Conservation (phyloP, 1,140 invertebrate species). For the Teleogryllus occipitalis region DNA sequence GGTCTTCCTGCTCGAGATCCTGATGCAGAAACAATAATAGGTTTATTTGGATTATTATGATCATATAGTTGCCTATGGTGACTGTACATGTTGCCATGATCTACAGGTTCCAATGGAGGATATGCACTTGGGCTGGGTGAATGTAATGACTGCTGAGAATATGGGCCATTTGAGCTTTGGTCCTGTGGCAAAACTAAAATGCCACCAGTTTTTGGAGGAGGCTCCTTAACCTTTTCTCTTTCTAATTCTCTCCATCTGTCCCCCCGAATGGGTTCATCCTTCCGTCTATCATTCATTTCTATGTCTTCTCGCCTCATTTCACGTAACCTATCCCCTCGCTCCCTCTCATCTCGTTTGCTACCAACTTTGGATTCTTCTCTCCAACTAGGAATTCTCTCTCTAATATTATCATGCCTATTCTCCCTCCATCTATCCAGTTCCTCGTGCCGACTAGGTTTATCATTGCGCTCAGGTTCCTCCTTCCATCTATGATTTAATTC, state of each 20-base stretch:
- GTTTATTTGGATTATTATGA: conserved; percentile 60
- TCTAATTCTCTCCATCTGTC: not conserved
- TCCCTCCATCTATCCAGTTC: not conserved
- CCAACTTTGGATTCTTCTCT: not conserved
- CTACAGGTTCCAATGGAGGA: not conserved
- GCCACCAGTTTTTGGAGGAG: not conserved
- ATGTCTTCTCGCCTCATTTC: not conserved
- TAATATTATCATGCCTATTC: not conserved
- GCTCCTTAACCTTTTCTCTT: not conserved
- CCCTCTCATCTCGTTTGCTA: not conserved
- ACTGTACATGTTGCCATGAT: not conserved
- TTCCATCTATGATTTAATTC: not conserved
- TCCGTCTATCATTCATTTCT: not conserved
- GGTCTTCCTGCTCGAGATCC: not conserved
- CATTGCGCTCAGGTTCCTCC: not conserved
- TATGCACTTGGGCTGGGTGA: not conserved
- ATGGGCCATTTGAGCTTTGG: not conserved
- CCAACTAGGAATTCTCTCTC: not conserved
- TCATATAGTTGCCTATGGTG: conserved; percentile 47
- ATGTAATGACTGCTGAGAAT: not conserved
- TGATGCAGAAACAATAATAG: conserved; percentile 49
- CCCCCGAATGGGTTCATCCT: not conserved
- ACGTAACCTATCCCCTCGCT: not conserved
- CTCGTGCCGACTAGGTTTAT: not conserved
- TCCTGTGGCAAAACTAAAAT: not conserved